phyloP scores from a whole-genome alignment of 2,888 invertebrate genomes.

The Nasonovia ribisnigri region DNA sequence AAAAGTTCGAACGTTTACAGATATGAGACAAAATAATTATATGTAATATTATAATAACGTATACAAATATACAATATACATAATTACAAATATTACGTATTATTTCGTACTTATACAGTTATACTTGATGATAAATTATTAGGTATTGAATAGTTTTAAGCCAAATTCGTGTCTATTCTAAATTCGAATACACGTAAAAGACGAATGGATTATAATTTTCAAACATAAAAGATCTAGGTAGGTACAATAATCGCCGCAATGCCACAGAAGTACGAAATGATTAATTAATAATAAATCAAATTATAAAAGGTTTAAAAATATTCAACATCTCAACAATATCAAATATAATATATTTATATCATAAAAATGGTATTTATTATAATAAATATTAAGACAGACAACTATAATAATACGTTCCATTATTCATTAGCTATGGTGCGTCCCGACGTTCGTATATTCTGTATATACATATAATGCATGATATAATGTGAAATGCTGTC shows the following conservation, averaged over 20 bases:
- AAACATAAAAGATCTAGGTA: background rate
- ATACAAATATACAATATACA: background rate
- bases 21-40: background rate
- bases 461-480: background rate
- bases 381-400: conserved; percentile 39
- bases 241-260: too few species aligned
- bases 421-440: conserved; percentile 25
- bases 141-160: background rate
- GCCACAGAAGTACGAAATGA: background rate
- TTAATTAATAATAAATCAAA: background rate
- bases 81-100: too few species aligned
- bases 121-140: background rate
- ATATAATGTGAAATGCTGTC: background rate
- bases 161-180: background rate
- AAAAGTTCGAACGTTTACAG: background rate
- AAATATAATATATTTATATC: background rate
- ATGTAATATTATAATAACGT: background rate
- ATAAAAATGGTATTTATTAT: background rate
- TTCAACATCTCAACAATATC: background rate
- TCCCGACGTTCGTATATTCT: background rate
- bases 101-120: too few species aligned
- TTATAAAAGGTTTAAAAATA: background rate
- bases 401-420: conserved; percentile 45
- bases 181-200: background rate
- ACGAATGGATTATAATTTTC: background rate